phyloP scores from a whole-genome alignment of 2,113 vertebrate species.

The Gavia stellata region DNA sequence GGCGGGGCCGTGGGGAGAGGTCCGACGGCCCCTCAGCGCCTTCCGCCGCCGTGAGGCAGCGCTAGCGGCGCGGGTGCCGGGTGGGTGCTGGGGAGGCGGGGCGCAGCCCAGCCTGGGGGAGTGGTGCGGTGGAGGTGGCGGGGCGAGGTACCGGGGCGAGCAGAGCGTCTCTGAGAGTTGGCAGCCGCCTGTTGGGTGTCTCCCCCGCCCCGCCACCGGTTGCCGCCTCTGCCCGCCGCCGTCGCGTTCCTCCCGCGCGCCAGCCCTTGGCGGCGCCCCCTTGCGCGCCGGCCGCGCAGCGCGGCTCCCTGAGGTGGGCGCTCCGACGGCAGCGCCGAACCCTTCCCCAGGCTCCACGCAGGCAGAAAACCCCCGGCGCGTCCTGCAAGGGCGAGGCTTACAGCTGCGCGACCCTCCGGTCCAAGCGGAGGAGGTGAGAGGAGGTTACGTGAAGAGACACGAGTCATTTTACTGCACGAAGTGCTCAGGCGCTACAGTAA shows the following conservation, averaged over 20 bases:
- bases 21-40: too few species aligned
- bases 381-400: rapidly evolving
- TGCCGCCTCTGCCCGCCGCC: neutral
- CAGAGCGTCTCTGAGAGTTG: neutral
- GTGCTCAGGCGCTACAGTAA: neutral
- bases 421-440: neutral
- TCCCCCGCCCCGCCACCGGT: too few species aligned
- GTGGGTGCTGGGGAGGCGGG: neutral
- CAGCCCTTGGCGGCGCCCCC: neutral
- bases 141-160: neutral
- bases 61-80: neutral
- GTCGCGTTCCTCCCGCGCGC: neutral
- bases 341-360: too few species aligned
- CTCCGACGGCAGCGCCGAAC: neutral
- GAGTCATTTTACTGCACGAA: rapidly evolving
- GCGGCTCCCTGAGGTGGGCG: neutral
- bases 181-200: neutral
- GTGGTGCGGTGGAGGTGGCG: neutral
- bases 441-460: rapidly evolving
- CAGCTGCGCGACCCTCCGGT: neutral
- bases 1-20: neutral
- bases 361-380: neutral
- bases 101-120: neutral
- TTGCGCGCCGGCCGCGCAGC: neutral
- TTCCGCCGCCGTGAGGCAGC: too few species aligned